phyloP scores from a whole-genome alignment of 2,888 invertebrate genomes.

The Diaprepes abbreviatus region DNA sequence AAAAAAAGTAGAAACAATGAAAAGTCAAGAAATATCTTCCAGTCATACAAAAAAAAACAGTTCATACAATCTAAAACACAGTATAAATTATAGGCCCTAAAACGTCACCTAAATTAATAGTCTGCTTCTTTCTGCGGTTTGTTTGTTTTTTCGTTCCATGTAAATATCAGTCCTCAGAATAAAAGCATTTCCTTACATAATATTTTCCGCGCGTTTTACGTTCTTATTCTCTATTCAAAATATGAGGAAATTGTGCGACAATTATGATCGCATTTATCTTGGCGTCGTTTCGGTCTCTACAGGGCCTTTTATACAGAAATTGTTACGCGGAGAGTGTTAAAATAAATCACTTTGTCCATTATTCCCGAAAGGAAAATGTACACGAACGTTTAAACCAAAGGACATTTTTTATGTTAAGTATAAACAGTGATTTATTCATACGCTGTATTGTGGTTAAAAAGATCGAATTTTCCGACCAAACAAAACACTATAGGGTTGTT shows the following conservation, averaged over 20 bases:
- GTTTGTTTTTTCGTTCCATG: background rate
- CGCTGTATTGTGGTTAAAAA: too few species aligned
- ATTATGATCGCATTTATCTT: slow-evolving; percentile 22
- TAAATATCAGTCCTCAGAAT: background rate
- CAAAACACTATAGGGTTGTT: too few species aligned
- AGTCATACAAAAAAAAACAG: too few species aligned
- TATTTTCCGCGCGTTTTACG: background rate
- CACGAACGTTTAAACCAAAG: background rate
- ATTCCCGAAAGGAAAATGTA: background rate
- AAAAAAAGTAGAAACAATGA: too few species aligned
- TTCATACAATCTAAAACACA: too few species aligned
- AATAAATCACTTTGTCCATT: slow-evolving; percentile 23
- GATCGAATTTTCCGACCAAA: too few species aligned
- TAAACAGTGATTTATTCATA: too few species aligned
- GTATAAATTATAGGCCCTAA: too few species aligned
- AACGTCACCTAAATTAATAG: too few species aligned
- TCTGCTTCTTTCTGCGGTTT: background rate
- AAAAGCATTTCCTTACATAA: background rate
- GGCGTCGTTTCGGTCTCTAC: background rate
- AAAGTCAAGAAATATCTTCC: too few species aligned
- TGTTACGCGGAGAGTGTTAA: slow-evolving; percentile 3
- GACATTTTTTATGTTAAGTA: background rate
- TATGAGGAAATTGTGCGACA: slow-evolving; percentile 17
- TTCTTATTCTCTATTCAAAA: slow-evolving; percentile 2
- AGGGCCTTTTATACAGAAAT: slow-evolving; percentile 5